Conservation (phyloP, 2,888 invertebrate species). For the Meteorus colon region DNA sequence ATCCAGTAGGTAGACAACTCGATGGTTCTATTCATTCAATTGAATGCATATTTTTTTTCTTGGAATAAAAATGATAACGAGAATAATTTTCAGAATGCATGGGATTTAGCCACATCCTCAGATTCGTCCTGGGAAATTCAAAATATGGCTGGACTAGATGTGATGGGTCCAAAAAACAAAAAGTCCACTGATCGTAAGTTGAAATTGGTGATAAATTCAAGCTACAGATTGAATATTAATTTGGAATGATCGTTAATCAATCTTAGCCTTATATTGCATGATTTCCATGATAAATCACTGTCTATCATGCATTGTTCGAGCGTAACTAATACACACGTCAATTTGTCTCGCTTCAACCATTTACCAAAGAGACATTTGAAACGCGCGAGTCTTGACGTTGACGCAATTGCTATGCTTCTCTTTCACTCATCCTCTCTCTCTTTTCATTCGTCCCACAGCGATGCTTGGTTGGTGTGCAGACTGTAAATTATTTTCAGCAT, state of each 20-base stretch:
- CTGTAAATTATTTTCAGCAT: slow-evolving; percentile 45
- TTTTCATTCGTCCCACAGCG: not conserved
- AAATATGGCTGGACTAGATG: slow-evolving; percentile 79
- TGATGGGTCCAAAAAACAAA: slow-evolving; percentile 72
- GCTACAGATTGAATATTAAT: not conserved
- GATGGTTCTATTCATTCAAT: slow-evolving; percentile 24
- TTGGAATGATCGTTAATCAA: not conserved
- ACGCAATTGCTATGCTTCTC: slow-evolving; percentile 21
- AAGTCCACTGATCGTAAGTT: slow-evolving; percentile 53
- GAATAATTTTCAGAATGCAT: slow-evolving; percentile 76
- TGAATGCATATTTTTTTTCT: not conserved
- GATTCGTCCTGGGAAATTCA: slow-evolving; percentile 72
- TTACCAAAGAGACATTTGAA: not conserved
- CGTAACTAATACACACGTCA: not conserved
- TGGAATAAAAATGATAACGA: not conserved
- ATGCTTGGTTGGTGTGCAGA: slow-evolving; percentile 20
- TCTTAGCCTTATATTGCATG: not conserved
- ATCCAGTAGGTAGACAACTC: slow-evolving; percentile 77
- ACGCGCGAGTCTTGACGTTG: slow-evolving; percentile 16
- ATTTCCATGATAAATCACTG: not conserved
- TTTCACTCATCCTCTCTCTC: slow-evolving; percentile 20
- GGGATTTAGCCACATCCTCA: slow-evolving; percentile 74
- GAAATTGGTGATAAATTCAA: not conserved
- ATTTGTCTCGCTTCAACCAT: not conserved
- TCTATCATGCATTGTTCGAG: not conserved